Percentiles rank a stretch among this genome's conserved stretches.
Evolutionary conservation across 2,113 vertebrate species (phyloP).

Genomic region (Melanerpes formicivorus): DNA sequence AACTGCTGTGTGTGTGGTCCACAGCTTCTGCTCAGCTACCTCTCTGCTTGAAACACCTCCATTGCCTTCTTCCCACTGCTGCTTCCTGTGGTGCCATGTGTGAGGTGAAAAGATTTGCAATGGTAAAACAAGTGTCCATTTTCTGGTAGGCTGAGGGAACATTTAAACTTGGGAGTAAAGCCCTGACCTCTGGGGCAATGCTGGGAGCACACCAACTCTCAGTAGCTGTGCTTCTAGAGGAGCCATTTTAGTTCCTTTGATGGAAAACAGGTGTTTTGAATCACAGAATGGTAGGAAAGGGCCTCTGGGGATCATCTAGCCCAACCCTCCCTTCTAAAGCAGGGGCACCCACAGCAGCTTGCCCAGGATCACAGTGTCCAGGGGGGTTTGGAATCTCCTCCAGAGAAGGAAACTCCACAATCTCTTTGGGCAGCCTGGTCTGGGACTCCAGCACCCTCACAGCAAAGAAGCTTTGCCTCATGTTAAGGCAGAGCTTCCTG

Average conservation of each 20-base stretch:
- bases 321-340: too few species aligned
- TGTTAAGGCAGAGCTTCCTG: too few species aligned
- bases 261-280: neutral
- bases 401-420: too few species aligned
- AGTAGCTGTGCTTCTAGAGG: neutral
- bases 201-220: neutral
- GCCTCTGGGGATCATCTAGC: too few species aligned
- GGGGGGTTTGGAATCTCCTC: too few species aligned
- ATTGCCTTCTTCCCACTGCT: neutral
- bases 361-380: too few species aligned
- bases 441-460: too few species aligned
- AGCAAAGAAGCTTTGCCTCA: too few species aligned
- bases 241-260: neutral
- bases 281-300: too few species aligned
- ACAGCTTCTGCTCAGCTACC: neutral
- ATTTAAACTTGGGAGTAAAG: neutral
- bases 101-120: neutral
- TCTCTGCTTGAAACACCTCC: neutral
- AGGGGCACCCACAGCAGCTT: too few species aligned
- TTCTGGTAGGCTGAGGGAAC: neutral
- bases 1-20: fast-evolving
- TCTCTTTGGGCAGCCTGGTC: too few species aligned
- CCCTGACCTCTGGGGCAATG: neutral
- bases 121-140: neutral
- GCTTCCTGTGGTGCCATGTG: fast-evolving